Percentiles rank a stretch among this genome's conserved stretches.
phyloP scores from a whole-genome alignment of 2,888 invertebrate genomes.

The Zygogramma bicolorata region DNA sequence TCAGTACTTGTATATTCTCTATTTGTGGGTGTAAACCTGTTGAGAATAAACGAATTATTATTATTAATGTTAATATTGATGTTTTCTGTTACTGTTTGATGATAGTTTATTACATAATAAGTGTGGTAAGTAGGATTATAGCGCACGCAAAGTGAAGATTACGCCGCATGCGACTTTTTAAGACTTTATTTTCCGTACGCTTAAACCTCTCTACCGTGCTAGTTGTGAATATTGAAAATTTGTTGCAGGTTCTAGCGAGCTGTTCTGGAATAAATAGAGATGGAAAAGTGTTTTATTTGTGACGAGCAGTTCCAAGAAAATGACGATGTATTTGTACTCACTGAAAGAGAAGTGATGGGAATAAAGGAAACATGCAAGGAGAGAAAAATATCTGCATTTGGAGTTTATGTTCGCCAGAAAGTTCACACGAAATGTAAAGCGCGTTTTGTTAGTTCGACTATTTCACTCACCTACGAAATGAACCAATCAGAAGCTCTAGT shows the following conservation, averaged over 20 bases:
- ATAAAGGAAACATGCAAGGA: background rate
- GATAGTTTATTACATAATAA: background rate
- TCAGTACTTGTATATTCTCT: too few species aligned
- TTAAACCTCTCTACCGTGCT: background rate
- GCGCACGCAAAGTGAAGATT: background rate
- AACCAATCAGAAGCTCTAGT: too few species aligned
- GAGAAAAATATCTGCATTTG: background rate
- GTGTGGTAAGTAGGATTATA: background rate
- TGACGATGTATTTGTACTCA: background rate
- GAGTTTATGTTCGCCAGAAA: background rate
- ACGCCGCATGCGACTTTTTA: background rate
- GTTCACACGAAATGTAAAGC: background rate
- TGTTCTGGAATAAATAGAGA: background rate
- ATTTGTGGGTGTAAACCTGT: too few species aligned
- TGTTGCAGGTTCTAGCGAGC: background rate
- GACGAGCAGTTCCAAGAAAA: background rate
- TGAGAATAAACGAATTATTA: too few species aligned
- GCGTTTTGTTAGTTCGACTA: background rate
- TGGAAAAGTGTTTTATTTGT: background rate
- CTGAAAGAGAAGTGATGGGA: background rate
- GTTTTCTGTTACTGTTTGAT: background rate
- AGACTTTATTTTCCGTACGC: background rate
- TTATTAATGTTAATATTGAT: background rate
- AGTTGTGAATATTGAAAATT: background rate
- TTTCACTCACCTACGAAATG: too few species aligned